Conservation (phyloP, 1,140 invertebrate genomes). For the honey bee (Apis mellifera) region Amel_HAv3.1 CM009938.2:11662501-11663000, state of each 20-base stretch:
- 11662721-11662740: no score
- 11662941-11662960: neutral
- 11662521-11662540: neutral
- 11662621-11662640: neutral
- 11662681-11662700: neutral
- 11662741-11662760: neutral
- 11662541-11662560: neutral
- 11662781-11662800: neutral
- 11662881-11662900: slow-evolving; percentile 21
- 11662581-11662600: neutral
- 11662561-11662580: neutral
- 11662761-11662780: neutral
- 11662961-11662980: neutral
- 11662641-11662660: neutral
- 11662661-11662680: neutral
- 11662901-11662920: slow-evolving; percentile 17
- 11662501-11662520: neutral
- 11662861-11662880: slow-evolving; percentile 21
- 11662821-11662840: neutral
- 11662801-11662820: neutral
- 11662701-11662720: neutral
- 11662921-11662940: slow-evolving; percentile 13
- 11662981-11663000: neutral
- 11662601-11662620: neutral
- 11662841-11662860: slow-evolving; percentile 2